phyloP scores from a whole-genome alignment of 2,113 vertebrate species.

The Camelus bactrianus region DNA sequence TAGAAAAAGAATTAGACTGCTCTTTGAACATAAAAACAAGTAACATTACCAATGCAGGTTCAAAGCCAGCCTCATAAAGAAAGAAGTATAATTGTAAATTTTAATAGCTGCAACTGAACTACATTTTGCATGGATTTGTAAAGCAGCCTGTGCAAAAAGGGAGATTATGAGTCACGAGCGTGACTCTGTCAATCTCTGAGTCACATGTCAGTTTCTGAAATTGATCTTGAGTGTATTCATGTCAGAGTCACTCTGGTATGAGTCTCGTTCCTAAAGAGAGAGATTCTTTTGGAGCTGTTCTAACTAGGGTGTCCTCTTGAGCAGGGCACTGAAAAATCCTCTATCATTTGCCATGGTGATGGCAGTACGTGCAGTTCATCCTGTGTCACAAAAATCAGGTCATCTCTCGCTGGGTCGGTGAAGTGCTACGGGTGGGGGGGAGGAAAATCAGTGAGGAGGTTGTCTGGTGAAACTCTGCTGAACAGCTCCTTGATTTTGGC shows the following conservation, averaged over 20 bases:
- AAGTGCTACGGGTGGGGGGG: too few species aligned
- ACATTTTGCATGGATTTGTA: not conserved
- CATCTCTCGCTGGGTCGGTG: too few species aligned
- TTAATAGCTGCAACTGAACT: slow-evolving; percentile 24
- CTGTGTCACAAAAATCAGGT: not conserved
- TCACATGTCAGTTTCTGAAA: slow-evolving; percentile 31
- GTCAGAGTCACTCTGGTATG: not conserved
- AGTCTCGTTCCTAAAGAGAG: not conserved
- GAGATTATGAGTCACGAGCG: not conserved
- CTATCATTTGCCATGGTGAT: not conserved
- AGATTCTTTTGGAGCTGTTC: not conserved
- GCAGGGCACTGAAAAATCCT: not conserved
- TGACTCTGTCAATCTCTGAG: not conserved
- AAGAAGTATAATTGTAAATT: not conserved
- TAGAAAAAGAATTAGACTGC: not conserved
- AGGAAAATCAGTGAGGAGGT: not conserved
- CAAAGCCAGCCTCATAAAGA: slow-evolving; percentile 8
- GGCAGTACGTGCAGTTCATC: fast-evolving
- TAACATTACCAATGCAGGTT: slow-evolving; percentile 14
- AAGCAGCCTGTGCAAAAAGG: not conserved
- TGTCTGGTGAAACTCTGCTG: not conserved
- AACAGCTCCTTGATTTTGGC: not conserved
- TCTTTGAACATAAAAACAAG: slow-evolving; percentile 29
- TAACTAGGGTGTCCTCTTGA: not conserved
- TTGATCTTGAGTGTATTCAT: not conserved